Percentiles rank a stretch among this genome's conserved stretches.
These are phyloP conservation scores for Misgurnus anguillicaudatus DNA, from an alignment of 2,113 vertebrate genomes.

Conservation along the genomic window DNA sequence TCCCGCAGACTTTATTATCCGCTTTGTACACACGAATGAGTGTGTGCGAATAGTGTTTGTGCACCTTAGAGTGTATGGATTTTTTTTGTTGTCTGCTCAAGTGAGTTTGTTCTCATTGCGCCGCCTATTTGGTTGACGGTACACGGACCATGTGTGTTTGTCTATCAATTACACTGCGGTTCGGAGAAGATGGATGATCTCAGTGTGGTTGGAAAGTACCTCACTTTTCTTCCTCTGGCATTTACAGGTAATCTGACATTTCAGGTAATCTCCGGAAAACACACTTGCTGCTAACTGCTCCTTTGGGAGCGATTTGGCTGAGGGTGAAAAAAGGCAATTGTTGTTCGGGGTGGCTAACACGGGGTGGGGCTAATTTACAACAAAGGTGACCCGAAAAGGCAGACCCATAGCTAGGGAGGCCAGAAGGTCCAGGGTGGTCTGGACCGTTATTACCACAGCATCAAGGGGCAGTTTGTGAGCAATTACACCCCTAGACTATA, in stretches of 20 bases:
- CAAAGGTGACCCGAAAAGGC: constrained; percentile 54
- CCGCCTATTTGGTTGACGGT: neutral
- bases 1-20: neutral
- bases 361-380: constrained; percentile 52
- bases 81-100: constrained; percentile 2
- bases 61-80: constrained; percentile 39
- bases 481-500: constrained; percentile 54
- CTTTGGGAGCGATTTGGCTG: constrained; percentile 28
- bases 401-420: constrained; percentile 17
- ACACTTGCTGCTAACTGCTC: constrained; percentile 45
- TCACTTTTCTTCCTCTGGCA: constrained; percentile 46
- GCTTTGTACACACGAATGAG: constrained; percentile 1
- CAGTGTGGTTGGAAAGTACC: constrained; percentile 19
- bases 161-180: constrained; percentile 7
- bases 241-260: constrained; percentile 54
- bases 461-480: constrained; percentile 52
- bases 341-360: constrained; percentile 19
- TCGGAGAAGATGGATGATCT: constrained; percentile 12
- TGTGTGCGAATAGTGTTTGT: constrained; percentile 13
- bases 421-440: constrained; percentile 27
- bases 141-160: constrained; percentile 28
- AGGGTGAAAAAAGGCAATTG: constrained; percentile 22
- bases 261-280: constrained; percentile 45
- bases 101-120: constrained; percentile 18
- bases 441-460: constrained; percentile 48